These are phyloP conservation scores for Gasterosteus aculeatus DNA, from an alignment of 2,113 vertebrate species.

Conservation along the genomic window DNA sequence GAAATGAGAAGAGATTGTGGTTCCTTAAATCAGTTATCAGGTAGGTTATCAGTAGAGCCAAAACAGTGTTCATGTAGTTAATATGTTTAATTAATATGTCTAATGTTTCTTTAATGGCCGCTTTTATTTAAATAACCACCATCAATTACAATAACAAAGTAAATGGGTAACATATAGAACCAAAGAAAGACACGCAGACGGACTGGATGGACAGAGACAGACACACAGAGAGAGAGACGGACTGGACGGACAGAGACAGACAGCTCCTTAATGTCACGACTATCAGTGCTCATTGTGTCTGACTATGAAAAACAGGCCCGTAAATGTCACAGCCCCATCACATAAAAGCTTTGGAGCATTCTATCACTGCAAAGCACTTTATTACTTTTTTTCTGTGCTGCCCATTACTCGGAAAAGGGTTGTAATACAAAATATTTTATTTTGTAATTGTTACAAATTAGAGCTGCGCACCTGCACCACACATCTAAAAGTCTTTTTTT, in stretches of 20 bases:
- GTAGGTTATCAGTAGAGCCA: too few species aligned
- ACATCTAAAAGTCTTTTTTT: slow-evolving; percentile 4
- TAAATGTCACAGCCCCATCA: slow-evolving; percentile 48
- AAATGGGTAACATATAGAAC: neutral
- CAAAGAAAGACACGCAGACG: too few species aligned
- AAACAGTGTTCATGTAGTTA: too few species aligned
- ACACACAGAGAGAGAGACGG: too few species aligned
- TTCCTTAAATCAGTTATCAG: too few species aligned
- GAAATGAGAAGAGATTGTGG: too few species aligned
- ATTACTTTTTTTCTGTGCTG: slow-evolving; percentile 23
- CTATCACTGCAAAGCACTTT: slow-evolving; percentile 13
- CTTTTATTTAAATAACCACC: neutral
- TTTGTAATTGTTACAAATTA: neutral
- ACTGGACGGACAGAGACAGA: neutral
- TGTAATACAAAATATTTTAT: slow-evolving; percentile 16
- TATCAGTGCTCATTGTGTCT: slow-evolving; percentile 57
- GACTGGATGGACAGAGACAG: too few species aligned
- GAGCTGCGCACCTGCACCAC: slow-evolving; percentile 27
- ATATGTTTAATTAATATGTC: too few species aligned
- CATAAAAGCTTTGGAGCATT: slow-evolving; percentile 32
- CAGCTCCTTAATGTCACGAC: slow-evolving; percentile 38
- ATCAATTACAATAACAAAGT: neutral
- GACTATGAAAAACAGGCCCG: slow-evolving; percentile 60
- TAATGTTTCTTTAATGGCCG: too few species aligned
- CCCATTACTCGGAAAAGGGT: slow-evolving; percentile 28